Base-by-base conservation (phyloP, 1,140 invertebrate species). In the Ladona fulva region DNA sequence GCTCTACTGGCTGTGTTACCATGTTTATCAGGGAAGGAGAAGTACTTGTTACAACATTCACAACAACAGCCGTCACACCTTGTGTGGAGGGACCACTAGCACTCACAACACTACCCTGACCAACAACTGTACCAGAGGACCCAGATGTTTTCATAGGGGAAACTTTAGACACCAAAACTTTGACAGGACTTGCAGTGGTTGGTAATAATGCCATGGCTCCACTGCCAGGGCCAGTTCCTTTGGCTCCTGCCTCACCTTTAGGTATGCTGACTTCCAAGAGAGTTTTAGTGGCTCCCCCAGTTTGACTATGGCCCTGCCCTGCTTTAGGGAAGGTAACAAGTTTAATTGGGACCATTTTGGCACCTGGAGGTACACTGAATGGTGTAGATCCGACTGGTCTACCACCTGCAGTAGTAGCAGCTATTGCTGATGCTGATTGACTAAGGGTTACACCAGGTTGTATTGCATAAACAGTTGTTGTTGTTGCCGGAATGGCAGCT, bases 281-380 rank as follows among this genome's bases (percentile, higher is more conserved):
- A 76, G 75, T 76, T 76, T 76, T 76, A 66, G 52, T 66, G 74
- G 74, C 74, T 75, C 29, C 24, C n/a, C 76, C 76, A 37, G 24
- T 42, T 25, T 78, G 14, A 76, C 19, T 76, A 25, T 79, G 77
- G 16, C 75, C 75, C n/a, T 59, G 37, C 16, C 79, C 29, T 42
- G 59, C 77, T 76, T 81, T 82, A 12, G 84, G 83, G 24, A 85
- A 52, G n/a, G 82, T 84, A 5, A 85, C 82, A 10, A 85, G 77
- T 76, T 85, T 84, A 44, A 85, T 83, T 11, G 84, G 84, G 25
- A 85, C 80, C 82, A 84, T 83, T 80, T 85, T 85, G 24, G 83
- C 79, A 12, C 82, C 80, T 22, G 81, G 78, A 24, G 82, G 80
- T 19, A 82, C 78, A 76, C 79, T 77, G 29, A 77, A 25, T 25